Percentiles rank a stretch among this genome's conserved stretches.
These are phyloP conservation scores for Haplochromis vanheusdeni DNA, from an alignment of 2,113 vertebrate genomes.

Conservation along the genomic window DNA sequence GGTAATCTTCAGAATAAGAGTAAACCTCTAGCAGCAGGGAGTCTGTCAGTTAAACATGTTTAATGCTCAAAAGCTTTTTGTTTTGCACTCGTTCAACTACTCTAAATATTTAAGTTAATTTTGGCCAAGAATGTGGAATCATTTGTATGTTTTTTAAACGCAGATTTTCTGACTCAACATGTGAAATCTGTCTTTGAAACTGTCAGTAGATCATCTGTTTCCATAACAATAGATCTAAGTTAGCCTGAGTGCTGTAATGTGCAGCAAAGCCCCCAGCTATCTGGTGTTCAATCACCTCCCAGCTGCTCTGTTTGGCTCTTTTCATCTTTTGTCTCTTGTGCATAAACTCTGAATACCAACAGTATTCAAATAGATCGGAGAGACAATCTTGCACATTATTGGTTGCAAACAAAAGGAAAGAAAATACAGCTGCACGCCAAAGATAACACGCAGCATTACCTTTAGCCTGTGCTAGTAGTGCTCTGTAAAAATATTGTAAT, in stretches of 20 bases:
- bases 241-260: background rate
- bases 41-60: background rate
- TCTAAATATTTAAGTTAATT: background rate
- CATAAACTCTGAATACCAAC: conserved; percentile 14
- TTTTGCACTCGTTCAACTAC: background rate
- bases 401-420: background rate
- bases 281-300: conserved; percentile 13
- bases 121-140: background rate
- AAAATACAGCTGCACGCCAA: background rate
- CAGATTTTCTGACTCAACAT: background rate
- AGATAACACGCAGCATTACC: background rate
- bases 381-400: background rate
- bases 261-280: conserved; percentile 12
- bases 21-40: background rate
- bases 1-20: background rate
- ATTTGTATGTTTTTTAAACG: background rate
- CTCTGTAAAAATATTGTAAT: background rate
- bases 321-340: conserved; percentile 40
- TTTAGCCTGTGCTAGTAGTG: background rate
- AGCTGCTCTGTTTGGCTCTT: conserved; percentile 5
- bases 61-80: background rate
- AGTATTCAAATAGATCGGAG: conserved; percentile 5
- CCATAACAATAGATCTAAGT: background rate
- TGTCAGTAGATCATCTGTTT: background rate
- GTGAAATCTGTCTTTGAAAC: background rate